Conservation (phyloP, 2,113 vertebrate species). For the Anoplopoma fimbria region DNA sequence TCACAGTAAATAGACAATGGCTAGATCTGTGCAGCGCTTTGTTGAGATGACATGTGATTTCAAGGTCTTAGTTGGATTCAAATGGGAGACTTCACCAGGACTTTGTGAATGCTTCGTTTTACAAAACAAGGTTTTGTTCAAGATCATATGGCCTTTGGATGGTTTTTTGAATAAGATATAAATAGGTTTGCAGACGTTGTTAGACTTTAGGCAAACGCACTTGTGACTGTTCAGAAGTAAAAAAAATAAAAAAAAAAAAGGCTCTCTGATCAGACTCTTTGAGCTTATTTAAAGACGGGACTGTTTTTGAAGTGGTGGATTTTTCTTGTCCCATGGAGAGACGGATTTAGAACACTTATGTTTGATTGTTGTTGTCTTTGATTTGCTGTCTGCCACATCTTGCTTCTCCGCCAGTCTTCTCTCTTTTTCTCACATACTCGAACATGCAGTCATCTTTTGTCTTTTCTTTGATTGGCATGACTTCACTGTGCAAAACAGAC, state of each 20-base stretch:
- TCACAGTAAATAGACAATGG: not conserved
- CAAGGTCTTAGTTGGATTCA: slow-evolving; percentile 9
- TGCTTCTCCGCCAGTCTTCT: not conserved
- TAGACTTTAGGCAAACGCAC: slow-evolving; percentile 20
- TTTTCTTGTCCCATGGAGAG: not conserved
- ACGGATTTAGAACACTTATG: not conserved
- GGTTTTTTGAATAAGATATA: slow-evolving; percentile 10
- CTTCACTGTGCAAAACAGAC: slow-evolving; percentile 23
- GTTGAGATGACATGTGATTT: not conserved
- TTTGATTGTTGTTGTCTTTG: not conserved
- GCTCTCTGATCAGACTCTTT: slow-evolving; percentile 19
- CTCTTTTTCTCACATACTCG: slow-evolving; percentile 15
- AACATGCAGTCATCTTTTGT: not conserved
- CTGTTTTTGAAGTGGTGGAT: not conserved
- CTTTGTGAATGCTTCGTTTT: not conserved
- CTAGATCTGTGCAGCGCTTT: not conserved
- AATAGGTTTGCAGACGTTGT: slow-evolving; percentile 26
- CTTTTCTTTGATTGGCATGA: not conserved
- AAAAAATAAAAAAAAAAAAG: no score
- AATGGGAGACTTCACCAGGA: not conserved
- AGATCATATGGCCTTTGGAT: not conserved
- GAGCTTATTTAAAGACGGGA: not conserved
- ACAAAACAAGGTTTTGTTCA: slow-evolving; percentile 34
- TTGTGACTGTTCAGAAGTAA: slow-evolving; percentile 40
- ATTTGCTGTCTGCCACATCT: not conserved